A percentile compares a stretch with the other conserved stretches of the same genome.
These are phyloP conservation scores for Sminthurides aquaticus DNA, from an alignment of 2,888 invertebrate genomes.

Conservation along the genomic window DNA sequence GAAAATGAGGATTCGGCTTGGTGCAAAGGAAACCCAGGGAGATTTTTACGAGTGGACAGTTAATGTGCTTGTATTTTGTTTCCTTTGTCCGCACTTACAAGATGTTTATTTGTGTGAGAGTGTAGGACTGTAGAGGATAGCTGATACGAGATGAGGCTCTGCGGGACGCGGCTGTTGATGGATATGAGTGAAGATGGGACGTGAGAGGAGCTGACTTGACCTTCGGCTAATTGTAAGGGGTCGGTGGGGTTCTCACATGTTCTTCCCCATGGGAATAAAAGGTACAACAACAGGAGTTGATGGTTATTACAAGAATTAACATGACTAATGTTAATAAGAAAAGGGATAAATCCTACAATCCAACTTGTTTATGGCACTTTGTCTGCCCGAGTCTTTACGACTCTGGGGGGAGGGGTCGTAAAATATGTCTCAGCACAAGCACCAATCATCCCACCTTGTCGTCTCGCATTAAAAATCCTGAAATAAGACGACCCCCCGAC, in stretches of 20 bases:
- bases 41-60: not conserved
- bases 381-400: not conserved
- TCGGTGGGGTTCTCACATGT: not conserved
- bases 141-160: not conserved
- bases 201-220: not conserved
- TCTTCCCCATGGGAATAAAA: not conserved
- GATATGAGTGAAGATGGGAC: not conserved
- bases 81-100: too few relatives aligned
- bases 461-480: not conserved
- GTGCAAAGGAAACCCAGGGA: not conserved
- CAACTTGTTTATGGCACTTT: conserved; percentile 22
- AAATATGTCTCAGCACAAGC: not conserved
- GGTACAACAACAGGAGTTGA: not conserved
- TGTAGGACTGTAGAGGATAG: not conserved
- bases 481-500: not conserved
- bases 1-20: not conserved
- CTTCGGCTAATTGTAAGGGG: not conserved
- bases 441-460: not conserved
- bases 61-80: not conserved
- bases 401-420: too few relatives aligned
- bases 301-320: conserved; percentile 1
- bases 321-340: conserved; percentile 22
- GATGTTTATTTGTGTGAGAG: not conserved
- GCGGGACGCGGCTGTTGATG: not conserved
- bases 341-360: conserved; percentile 14